Base-by-base conservation (phyloP, 2,797 vertebrate species). In the Myiothlypis coronata region DNA sequence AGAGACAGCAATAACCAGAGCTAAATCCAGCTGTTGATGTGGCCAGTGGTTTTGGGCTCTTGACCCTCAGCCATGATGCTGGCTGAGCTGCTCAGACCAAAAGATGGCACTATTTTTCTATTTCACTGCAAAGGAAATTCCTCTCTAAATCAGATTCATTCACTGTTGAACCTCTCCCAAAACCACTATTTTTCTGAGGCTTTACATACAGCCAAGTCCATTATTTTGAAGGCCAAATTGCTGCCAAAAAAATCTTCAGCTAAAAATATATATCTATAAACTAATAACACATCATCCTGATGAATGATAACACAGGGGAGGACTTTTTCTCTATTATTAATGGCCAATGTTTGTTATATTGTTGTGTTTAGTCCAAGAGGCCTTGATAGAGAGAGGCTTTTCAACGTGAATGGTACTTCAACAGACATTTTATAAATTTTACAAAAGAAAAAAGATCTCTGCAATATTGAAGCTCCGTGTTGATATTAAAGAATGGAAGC, bases 41-140 rank as follows among this genome's bases (percentile, higher is more conserved):
- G 46, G n/a, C 11, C 30, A 27, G 64, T 1, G 10, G 27, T 43
- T 83, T 22, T 0, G 12, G 18, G 28, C 3, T 30, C 49, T 50
- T 2, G 10, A 35, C 28, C 10, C 14, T 7, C 53, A 46, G 65
- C 34, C 19, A 11, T 49, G 72, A 6, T 24, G 56, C 67, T 84
- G 72, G 78, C 76, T 41, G 20, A 39, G 72, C 71, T 8, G 6
- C 15, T 22, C n/a, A 68, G 60, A 4, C 97, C 97, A 94, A 95
- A 91, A 97, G 97, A 83, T 97, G 97, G 96, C 96, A 93, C 89
- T 97, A 35, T 96, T 72, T 82, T 97, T 75, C 96, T 94, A 68
- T 84, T 81, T 90, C 89, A 65, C 41, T 35, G 23, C 5, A 11
- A 23, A 60, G 37, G 59, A 84, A 68, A 70, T 24, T n/a, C 59